Evolutionary conservation across 2,797 vertebrate species (phyloP).

Genomic region (Furcifer pardalis): DNA sequence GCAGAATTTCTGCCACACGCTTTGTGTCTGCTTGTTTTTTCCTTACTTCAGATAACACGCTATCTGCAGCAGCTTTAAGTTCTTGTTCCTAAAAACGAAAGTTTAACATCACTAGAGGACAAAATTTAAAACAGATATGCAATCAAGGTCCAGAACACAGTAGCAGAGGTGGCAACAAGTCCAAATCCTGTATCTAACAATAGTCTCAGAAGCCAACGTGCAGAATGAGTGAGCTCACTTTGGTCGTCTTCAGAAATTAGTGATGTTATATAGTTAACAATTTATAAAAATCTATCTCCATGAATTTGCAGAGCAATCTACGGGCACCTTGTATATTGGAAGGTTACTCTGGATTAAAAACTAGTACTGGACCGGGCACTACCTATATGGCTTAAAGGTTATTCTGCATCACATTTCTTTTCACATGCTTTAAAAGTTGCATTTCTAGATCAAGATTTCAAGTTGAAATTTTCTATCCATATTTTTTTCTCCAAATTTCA

Average conservation of each 20-base stretch:
- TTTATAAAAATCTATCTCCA: background rate
- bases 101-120: fast-evolving
- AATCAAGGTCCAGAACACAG: no score
- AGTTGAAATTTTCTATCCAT: background rate
- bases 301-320: background rate
- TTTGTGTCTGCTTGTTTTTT: conserved; percentile 93
- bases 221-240: no score
- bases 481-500: no score
- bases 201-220: background rate
- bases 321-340: background rate
- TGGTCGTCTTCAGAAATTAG: background rate
- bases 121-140: background rate
- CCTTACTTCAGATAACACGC: conserved; percentile 90
- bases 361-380: background rate
- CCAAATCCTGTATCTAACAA: background rate
- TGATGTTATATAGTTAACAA: background rate
- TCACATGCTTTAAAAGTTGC: background rate
- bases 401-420: background rate
- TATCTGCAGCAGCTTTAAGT: conserved; percentile 90
- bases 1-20: conserved; percentile 89
- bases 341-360: background rate
- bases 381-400: background rate
- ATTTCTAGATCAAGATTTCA: background rate
- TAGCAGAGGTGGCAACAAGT: no score
- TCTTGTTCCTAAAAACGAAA: conserved; percentile 83